Evolutionary conservation across 2,797 vertebrate genomes (phyloP).

Genomic region (Columba guinea): DNA sequence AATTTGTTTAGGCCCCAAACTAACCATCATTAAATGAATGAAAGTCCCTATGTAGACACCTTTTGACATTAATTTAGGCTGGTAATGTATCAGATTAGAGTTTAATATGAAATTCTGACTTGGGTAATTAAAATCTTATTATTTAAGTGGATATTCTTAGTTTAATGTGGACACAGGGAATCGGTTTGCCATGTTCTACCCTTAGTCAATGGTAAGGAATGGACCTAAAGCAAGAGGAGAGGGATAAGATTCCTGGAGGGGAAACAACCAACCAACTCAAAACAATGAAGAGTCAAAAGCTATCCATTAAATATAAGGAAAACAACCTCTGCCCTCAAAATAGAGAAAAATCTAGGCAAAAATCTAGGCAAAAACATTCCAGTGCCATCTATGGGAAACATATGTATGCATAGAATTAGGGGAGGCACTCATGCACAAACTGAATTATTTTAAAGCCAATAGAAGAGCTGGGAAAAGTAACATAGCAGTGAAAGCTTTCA

Average conservation of each 20-base stretch:
- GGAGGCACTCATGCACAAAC: not conserved
- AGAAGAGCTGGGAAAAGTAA: not conserved
- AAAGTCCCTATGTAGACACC: slow-evolving; percentile 40
- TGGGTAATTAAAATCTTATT: slow-evolving; percentile 62
- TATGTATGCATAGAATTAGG: not conserved
- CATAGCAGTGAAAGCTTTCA: not conserved
- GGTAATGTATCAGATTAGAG: slow-evolving; percentile 47
- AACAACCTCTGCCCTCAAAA: not conserved
- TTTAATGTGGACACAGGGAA: slow-evolving; percentile 41
- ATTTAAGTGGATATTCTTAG: slow-evolving; percentile 39
- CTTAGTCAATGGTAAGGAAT: not conserved
- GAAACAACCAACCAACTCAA: not conserved
- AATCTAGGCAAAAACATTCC: slow-evolving; percentile 11
- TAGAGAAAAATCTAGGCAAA: not conserved
- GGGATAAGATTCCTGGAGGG: not conserved
- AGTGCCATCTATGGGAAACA: slow-evolving; percentile 19
- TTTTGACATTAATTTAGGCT: slow-evolving; percentile 61
- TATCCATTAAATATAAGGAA: not conserved
- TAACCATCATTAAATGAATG: slow-evolving; percentile 28
- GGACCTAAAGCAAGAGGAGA: not conserved
- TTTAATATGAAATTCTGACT: slow-evolving; percentile 62
- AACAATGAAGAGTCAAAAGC: not conserved
- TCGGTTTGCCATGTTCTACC: not conserved
- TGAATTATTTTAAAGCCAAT: not conserved
- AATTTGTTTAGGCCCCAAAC: slow-evolving; percentile 60